A percentile compares a stretch with the other conserved stretches of the same genome.
Conservation (phyloP, 2,113 vertebrate genomes). For the Atrichornis clamosus region DNA sequence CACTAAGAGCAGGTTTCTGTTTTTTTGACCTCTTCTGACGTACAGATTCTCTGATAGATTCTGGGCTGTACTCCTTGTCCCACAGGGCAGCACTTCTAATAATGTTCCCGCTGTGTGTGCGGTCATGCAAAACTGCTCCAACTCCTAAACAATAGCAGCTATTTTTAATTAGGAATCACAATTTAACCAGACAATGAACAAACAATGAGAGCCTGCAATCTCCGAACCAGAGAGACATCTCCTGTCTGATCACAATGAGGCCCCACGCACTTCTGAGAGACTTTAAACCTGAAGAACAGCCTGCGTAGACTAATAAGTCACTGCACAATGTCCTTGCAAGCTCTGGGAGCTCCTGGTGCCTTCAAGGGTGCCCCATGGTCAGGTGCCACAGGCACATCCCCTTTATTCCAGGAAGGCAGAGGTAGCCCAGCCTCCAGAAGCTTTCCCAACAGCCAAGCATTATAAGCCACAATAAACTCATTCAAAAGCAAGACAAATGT, state of each 20-base stretch:
- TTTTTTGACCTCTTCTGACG: background rate
- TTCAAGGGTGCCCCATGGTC: background rate
- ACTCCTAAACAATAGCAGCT: background rate
- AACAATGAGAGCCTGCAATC: background rate
- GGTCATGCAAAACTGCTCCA: background rate
- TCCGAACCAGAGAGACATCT: background rate
- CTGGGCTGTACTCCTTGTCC: background rate
- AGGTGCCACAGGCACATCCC: background rate
- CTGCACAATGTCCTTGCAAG: background rate
- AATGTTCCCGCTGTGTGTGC: background rate
- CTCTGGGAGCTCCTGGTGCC: background rate
- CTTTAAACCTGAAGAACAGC: background rate
- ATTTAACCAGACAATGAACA: background rate
- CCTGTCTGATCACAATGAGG: background rate
- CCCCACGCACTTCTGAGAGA: fast-evolving
- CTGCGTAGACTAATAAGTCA: background rate
- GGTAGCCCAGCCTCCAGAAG: background rate
- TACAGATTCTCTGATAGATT: background rate
- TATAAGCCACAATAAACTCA: background rate
- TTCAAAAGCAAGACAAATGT: background rate
- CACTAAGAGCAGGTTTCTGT: background rate
- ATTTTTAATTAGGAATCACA: constrained; percentile 1
- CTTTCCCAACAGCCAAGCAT: background rate
- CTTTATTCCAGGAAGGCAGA: background rate
- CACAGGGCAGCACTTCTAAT: background rate